Evolutionary conservation across 2,888 invertebrate species (phyloP), one percentile per base, ranked within the genome.

Genomic region (Petrolisthes cinctipes): DNA sequence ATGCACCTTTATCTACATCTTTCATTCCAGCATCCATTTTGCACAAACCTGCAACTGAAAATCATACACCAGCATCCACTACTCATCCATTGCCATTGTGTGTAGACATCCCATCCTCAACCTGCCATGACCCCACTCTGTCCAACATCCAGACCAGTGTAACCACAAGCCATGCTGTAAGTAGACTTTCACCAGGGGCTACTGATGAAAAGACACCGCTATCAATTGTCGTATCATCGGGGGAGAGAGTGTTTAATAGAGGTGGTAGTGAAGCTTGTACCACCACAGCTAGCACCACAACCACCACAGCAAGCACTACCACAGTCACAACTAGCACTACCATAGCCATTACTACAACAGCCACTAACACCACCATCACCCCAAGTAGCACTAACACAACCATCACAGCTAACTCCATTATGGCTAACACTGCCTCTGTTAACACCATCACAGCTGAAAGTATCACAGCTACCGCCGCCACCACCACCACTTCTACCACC

Each of bases 401-500:
- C 57, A 37, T 73, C 37, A 37, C 83, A 53, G 56, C 75, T 17
- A n/a, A 37, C 37, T n/a, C 75, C 6, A 23, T 75, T 14, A 71
- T 54, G 53, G 57, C 83, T 75, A 11, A 23, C 20, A 57, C 53
- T 11, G 56, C 75, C 37, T 9, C 20, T 68, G 53, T 37, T 23
- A 6, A 20, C n/a, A 56, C 2, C 37, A 56, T 37, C 37, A 37
- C 37, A 37, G 0, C 37, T 37, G 2, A 37, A 17, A 51, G 71
- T 71, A 20, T n/a, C 71, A 37, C 71, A 53, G 82, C 73, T 57
- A 73, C 68, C 14, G 61, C 56, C 53, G 17, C 78, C 4, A 14
- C 56, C 14, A n/a, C 20, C 37, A 61, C 75, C 84, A 7, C 71
- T 56, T 23, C 61, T 37, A 81, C 80, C 57, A 85, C 81, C 20